Conservation (phyloP, 64 coral and sea anemone species). For the Trachythela sp. region DNA sequence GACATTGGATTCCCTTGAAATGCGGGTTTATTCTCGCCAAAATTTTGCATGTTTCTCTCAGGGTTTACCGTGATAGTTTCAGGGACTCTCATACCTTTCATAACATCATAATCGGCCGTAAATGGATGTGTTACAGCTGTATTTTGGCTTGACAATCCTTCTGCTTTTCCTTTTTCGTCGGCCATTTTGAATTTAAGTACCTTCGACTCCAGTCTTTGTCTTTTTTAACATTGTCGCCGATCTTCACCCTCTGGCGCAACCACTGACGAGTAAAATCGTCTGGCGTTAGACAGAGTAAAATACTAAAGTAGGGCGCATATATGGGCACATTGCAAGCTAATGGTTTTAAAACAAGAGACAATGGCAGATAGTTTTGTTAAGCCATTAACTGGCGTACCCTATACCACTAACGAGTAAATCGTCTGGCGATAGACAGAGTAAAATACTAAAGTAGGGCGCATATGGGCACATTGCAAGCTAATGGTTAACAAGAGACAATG, state of each 20-base stretch:
- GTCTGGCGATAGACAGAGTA: no score
- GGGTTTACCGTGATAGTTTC: neutral
- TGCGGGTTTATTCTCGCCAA: neutral
- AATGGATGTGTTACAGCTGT: neutral
- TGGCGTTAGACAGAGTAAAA: no score
- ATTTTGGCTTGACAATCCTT: neutral
- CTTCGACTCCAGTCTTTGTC: neutral
- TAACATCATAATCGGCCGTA: neutral
- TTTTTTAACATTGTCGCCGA: neutral
- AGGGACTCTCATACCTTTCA: neutral
- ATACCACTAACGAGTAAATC: no score
- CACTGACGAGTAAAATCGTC: no score
- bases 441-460: no score
- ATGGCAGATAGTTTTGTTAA: no score
- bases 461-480: no score
- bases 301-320: no score
- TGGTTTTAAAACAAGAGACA: no score
- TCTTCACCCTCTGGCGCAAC: neutral
- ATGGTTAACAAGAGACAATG: no score
- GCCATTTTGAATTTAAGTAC: slow-evolving; percentile 1
- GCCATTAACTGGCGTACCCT: no score
- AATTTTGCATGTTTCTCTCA: slow-evolving; percentile 3
- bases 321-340: no score
- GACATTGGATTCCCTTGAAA: neutral
- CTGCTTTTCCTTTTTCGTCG: neutral